Conservation (phyloP, 1,140 invertebrate species). For the Archivesica marissinica region DNA sequence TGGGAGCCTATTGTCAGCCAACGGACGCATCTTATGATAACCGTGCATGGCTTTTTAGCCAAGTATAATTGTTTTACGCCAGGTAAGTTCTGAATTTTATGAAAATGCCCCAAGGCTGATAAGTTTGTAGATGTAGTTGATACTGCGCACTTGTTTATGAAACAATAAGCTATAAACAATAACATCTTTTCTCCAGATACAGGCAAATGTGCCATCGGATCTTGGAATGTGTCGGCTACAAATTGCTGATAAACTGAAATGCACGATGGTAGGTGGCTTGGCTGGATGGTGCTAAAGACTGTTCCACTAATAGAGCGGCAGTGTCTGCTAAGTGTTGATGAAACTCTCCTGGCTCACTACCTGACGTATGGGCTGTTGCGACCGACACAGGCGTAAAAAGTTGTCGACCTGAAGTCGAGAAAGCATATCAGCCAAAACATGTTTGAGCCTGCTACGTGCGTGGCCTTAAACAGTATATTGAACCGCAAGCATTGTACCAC, state of each 20-base stretch:
- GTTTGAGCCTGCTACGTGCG: constrained; percentile 37
- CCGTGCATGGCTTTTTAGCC: background rate
- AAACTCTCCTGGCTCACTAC: too few species aligned
- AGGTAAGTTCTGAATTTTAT: background rate
- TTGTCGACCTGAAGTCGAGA: constrained; percentile 42
- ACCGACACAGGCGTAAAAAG: background rate
- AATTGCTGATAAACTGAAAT: background rate
- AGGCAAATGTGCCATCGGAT: background rate
- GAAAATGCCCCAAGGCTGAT: constrained; percentile 12
- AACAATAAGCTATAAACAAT: constrained; percentile 27
- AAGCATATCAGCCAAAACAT: background rate
- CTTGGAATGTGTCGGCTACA: background rate
- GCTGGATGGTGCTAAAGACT: background rate
- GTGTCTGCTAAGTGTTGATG: background rate
- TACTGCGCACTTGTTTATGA: background rate
- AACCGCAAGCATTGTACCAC: constrained; percentile 33
- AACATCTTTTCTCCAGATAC: too few species aligned
- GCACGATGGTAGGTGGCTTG: constrained; percentile 27
- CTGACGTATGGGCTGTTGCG: constrained; percentile 13
- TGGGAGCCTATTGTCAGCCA: too few species aligned
- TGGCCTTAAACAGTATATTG: constrained; percentile 56
- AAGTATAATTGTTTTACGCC: background rate
- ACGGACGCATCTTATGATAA: too few species aligned
- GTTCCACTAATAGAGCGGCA: background rate
- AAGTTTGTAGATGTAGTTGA: constrained; percentile 10